Conservation (phyloP, 1,140 invertebrate species). For the Atta texana region DNA sequence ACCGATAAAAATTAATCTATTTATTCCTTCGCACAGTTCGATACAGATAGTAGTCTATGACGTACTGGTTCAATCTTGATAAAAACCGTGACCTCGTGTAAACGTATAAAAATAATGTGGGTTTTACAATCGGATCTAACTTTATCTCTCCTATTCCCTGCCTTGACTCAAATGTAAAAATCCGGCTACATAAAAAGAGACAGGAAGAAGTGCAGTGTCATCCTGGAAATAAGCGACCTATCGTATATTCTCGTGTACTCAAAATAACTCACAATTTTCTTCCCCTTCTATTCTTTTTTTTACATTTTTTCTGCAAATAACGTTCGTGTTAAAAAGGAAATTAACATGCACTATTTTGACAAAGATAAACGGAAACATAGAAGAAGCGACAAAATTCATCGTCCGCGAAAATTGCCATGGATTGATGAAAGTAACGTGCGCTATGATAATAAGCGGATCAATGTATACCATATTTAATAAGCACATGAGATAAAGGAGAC, state of each 20-base stretch:
- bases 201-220: background rate
- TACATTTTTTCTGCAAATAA: background rate
- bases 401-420: slow-evolving; percentile 31
- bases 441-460: slow-evolving; percentile 62
- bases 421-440: slow-evolving; percentile 35
- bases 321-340: background rate
- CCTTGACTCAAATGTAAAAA: background rate
- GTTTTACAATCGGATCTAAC: slow-evolving; percentile 39
- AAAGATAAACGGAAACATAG: background rate
- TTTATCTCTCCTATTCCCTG: slow-evolving; percentile 25
- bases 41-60: slow-evolving; percentile 52
- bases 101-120: slow-evolving; percentile 50
- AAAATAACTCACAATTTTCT: slow-evolving; percentile 8
- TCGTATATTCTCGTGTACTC: background rate
- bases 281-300: background rate
- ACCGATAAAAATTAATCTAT: slow-evolving; percentile 53
- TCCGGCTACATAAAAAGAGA: slow-evolving; percentile 2
- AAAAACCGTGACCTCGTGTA: slow-evolving; percentile 43
- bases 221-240: background rate
- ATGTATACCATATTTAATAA: slow-evolving; percentile 51
- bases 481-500: slow-evolving; percentile 37
- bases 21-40: slow-evolving; percentile 48
- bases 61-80: slow-evolving; percentile 49
- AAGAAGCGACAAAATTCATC: background rate
- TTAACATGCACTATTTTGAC: background rate